A percentile compares a stretch with the other conserved stretches of the same genome.
Conservation (phyloP, 92 coral and sea anemone genomes). For the Galaxea fascicularis region DNA sequence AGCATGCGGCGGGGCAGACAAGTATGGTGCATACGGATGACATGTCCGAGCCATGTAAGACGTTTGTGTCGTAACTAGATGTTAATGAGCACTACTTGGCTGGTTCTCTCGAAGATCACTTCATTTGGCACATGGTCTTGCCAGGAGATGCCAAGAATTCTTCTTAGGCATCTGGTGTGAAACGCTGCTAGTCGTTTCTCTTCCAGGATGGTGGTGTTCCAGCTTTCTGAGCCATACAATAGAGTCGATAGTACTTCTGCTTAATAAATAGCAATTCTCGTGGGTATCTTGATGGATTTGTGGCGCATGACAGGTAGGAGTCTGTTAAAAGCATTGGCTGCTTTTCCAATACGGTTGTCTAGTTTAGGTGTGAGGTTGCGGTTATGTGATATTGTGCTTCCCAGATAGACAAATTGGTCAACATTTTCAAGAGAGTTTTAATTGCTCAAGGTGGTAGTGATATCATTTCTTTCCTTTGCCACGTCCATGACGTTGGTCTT, state of each 20-base stretch:
- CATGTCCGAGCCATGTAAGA: no score
- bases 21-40: constrained; percentile 15
- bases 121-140: constrained; percentile 40
- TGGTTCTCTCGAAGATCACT: constrained; percentile 49
- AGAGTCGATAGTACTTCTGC: constrained; percentile 54
- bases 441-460: no score
- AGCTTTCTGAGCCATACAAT: no score
- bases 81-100: constrained; percentile 33
- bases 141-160: constrained; percentile 50
- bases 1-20: constrained; percentile 36
- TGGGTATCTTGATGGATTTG: constrained; percentile 41
- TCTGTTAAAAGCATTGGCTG: no score
- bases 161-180: constrained; percentile 53
- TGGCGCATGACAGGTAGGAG: no score
- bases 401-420: no score
- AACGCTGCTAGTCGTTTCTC: constrained; percentile 44
- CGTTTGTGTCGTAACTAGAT: constrained; percentile 52
- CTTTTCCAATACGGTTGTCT: constrained; percentile 29
- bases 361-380: constrained; percentile 36
- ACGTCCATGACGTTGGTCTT: constrained; percentile 51
- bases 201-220: constrained; percentile 42
- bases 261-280: constrained; percentile 25
- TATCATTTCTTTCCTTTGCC: constrained; percentile 13
- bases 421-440: no score
- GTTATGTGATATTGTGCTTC: constrained; percentile 20